Evolutionary conservation across 2,113 vertebrate species (phyloP), one percentile per base, ranked within the genome.

Genomic region (Oostethus manadensis): DNA sequence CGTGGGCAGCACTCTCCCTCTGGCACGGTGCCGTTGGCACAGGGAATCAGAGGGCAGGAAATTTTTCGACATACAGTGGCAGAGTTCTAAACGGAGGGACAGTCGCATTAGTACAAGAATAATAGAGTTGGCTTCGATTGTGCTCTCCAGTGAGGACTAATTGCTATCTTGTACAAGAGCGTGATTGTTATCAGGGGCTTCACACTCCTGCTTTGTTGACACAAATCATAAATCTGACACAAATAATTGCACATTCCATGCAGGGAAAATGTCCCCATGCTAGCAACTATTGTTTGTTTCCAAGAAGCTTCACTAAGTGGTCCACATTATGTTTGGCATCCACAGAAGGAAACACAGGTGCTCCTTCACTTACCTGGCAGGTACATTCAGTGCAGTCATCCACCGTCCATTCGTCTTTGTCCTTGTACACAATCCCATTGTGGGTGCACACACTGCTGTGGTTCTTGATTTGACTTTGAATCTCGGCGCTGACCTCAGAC

Each of bases 1-100:
- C 94, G 92, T 16, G 95, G 96, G 77, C 97, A 99, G 89, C 97
- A 99, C 77, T 99, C 95, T 60, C 97, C 97, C 8, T 99, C 96
- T 0, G 94, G 94, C 68, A 99, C 92, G 0, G 94, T 96, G 76
- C 94, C 94, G 3, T 98, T 98, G 58, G 93, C 90, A 60, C 96
- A 99, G 58, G 94, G 93, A 83, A 98, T 92, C 49, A 97, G 90
- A 55, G 97, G 97, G 56, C 97, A 99, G 71, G 95, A 98, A 65
- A 97, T 94, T 72, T 97, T 95, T 61, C 92, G 94, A 74, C 97
- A 99, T 69, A 98, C 88, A 6, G 94, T 97, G 20, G 92, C 93
- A 44, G 95, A 95, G 57, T 97, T 96, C 97, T 99, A 74, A 7
- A 73, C n/a, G 66, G 67, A 74, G 58, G 65, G 74, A 80, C 47